Evolutionary conservation across 2,888 invertebrate species (phyloP).

Genomic region (Hydrotaea diabolus): DNA sequence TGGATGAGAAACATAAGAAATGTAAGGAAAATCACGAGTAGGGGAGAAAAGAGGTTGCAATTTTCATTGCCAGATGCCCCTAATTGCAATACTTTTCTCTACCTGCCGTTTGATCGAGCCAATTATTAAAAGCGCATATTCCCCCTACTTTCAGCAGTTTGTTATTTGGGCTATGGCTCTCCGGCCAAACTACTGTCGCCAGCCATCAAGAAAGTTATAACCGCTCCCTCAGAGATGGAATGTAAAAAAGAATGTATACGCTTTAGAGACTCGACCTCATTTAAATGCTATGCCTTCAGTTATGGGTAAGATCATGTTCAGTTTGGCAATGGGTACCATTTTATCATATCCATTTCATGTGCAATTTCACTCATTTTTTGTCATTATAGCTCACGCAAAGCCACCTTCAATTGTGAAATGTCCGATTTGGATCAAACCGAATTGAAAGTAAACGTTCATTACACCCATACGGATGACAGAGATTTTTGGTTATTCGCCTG

Average conservation of each 20-base stretch:
- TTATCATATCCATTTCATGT: not conserved
- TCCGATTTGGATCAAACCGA: constrained; percentile 90
- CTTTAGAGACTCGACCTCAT: constrained; percentile 82
- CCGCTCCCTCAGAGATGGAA: constrained; percentile 84
- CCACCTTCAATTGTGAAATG: constrained; percentile 86
- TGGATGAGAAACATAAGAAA: constrained; percentile 81
- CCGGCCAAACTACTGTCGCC: constrained; percentile 86
- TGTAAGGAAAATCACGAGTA: constrained; percentile 71
- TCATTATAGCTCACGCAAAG: constrained; percentile 75
- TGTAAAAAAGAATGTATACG: constrained; percentile 87
- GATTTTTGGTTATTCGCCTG: constrained; percentile 89
- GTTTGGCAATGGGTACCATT: not conserved
- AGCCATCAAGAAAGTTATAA: constrained; percentile 85
- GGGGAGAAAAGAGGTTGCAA: not conserved
- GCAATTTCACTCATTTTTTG: not conserved
- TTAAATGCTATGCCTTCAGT: constrained; percentile 89
- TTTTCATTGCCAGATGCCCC: too few relatives aligned
- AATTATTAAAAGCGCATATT: not conserved
- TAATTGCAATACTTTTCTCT: not conserved
- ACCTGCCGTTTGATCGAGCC: not conserved
- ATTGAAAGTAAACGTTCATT: constrained; percentile 87
- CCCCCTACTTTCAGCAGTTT: constrained; percentile 82
- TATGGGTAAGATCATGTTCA: constrained; percentile 82
- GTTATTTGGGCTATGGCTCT: constrained; percentile 89
- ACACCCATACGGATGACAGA: constrained; percentile 83